Conservation (phyloP, 1,140 invertebrate genomes). For the Panulirus ornatus region DNA sequence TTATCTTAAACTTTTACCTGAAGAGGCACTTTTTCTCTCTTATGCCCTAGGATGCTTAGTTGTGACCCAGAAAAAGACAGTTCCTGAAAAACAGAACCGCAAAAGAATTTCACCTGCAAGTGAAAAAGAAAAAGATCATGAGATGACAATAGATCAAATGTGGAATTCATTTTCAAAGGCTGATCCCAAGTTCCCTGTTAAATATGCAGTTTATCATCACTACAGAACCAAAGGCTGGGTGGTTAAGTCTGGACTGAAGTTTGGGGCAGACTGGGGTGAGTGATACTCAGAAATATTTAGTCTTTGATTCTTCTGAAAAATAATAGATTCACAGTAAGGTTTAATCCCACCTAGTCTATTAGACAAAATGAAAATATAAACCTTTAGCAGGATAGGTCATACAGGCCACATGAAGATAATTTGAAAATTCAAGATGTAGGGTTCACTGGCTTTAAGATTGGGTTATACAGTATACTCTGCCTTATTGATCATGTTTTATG, state of each 20-base stretch:
- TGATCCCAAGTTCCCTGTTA: constrained; percentile 84
- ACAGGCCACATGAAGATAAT: no score
- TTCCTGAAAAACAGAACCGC: background rate
- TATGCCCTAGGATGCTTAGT: constrained; percentile 87
- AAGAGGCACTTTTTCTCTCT: constrained; percentile 88
- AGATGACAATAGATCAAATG: constrained; percentile 81
- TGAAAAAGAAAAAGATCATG: constrained; percentile 55
- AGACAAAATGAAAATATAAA: no score
- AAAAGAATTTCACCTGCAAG: background rate
- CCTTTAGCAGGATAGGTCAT: no score
- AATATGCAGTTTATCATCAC: constrained; percentile 91
- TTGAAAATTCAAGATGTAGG: no score
- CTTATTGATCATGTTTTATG: no score
- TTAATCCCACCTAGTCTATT: background rate
- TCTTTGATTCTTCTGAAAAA: background rate
- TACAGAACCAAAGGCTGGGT: constrained; percentile 93
- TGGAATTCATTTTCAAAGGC: constrained; percentile 84
- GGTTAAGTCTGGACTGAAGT: constrained; percentile 92
- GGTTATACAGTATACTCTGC: no score
- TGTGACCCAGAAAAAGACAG: constrained; percentile 78
- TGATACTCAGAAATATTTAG: background rate
- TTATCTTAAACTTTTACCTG: constrained; percentile 35
- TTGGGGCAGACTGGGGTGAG: constrained; percentile 86
- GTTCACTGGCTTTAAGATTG: no score
- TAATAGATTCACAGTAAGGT: background rate